Evolutionary conservation across 2,113 vertebrate species (phyloP), one percentile per base, ranked within the genome.

Genomic region (Callopanchax toddi): DNA sequence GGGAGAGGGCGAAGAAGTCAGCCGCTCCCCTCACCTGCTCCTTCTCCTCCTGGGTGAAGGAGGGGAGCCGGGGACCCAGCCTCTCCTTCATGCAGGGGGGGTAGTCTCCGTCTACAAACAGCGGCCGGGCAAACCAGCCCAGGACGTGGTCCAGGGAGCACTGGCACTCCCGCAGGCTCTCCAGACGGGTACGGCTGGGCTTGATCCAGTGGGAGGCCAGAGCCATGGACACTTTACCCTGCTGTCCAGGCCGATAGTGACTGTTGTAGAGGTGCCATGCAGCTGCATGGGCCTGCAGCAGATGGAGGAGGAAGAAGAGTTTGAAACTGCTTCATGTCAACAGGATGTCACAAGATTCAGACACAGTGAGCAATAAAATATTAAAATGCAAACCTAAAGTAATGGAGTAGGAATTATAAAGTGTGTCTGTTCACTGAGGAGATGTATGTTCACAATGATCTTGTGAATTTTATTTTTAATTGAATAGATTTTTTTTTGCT

Each of bases 1-100:
- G 96, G 32, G 96, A 99, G 54, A 99, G 95, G 60, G 96, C 95
- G 55, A 99, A 99, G 76, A 98, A 98, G 86, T 99, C 97, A 0
- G 96, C 96, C 0, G 97, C 96, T 10, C 95, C 95, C 20, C 86
- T 93, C 67, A 98, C 64, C 49, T 90, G 86, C 20, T 77, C 86
- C 65, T 91, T 93, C 89, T 99, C 97, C 34, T 74, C 81, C 6
- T 83, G 87, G 4, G 88, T 94, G 82, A 99, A 98, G 57, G 89
- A 73, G 2, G 97, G 97, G 76, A 99, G 87, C 12, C 93, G 83
- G 2, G 92, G 89, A 1, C 94, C 94, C 44, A 99, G 92, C 50
- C 93, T 89, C 3, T 18, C 86, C 84, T 86, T 96, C 97, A 99
- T 97, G 77, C 92, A 97, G 2, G 92, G 86, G 0, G 97, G 97